Evolutionary conservation across 53 echinoderm and acorn worm species (phyloP).

Genomic region (Paelopatides confundens): DNA sequence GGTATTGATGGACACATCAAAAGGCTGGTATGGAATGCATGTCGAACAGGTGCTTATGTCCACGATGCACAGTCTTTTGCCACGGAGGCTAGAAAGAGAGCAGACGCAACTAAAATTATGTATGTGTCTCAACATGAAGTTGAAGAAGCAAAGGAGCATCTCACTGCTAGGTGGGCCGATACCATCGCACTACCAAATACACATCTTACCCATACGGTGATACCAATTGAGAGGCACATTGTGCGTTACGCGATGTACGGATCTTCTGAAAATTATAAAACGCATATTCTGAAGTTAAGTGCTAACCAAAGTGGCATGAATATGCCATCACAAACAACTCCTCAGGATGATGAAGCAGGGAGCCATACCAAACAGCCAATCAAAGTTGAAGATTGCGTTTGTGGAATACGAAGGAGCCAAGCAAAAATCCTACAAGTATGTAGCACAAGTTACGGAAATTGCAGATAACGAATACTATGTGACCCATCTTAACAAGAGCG

Average conservation of each 20-base stretch:
- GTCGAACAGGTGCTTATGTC: not conserved
- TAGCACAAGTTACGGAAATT: constrained; percentile 31
- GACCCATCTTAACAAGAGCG: constrained; percentile 32
- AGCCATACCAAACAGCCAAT: not conserved
- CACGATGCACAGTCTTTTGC: not conserved
- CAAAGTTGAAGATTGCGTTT: constrained; percentile 48
- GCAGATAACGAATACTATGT: constrained; percentile 2
- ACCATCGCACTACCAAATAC: too few species aligned
- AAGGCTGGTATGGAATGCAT: not conserved
- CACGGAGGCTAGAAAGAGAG: not conserved
- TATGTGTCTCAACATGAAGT: not conserved
- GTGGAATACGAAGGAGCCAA: constrained; percentile 32
- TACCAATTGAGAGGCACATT: constrained; percentile 7
- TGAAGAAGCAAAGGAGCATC: not conserved
- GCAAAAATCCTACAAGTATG: constrained; percentile 33
- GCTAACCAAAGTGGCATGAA: not conserved
- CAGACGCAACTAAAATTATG: not conserved
- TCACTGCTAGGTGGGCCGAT: too few species aligned
- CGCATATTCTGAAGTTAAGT: not conserved
- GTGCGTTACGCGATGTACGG: constrained; percentile 1
- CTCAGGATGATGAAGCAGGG: too few species aligned
- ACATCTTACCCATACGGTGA: too few species aligned
- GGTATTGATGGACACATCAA: constrained; percentile 49
- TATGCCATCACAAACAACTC: too few species aligned
- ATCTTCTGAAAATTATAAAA: constrained; percentile 19